Evolutionary conservation across 2,888 invertebrate genomes (phyloP).

Genomic region (Cremastobaeus sp.): DNA sequence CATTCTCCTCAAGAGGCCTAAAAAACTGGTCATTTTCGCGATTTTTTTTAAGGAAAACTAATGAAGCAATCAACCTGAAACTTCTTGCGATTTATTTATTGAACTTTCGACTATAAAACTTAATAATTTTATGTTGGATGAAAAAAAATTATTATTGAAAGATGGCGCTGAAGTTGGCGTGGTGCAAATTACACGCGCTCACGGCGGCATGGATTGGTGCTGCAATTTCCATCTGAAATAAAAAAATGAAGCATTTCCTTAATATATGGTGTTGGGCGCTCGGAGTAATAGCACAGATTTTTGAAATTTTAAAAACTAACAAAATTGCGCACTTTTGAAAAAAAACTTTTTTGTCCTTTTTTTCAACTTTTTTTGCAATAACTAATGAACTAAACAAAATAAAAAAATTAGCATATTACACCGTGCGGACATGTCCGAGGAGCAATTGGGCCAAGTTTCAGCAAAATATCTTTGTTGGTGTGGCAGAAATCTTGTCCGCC

Average conservation of each 20-base stretch:
- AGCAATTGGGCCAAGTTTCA: constrained; percentile 16
- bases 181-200: too few species aligned
- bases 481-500: too few species aligned
- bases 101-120: constrained; percentile 5
- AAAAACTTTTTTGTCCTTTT: constrained; percentile 16
- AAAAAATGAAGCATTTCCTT: too few species aligned
- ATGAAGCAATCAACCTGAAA: constrained; percentile 12
- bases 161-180: too few species aligned
- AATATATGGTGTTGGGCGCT: too few species aligned
- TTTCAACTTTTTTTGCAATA: constrained; percentile 17
- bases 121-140: constrained; percentile 10
- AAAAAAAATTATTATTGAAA: too few species aligned
- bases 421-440: constrained; percentile 20
- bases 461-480: constrained; percentile 14
- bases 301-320: neutral
- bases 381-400: constrained; percentile 14
- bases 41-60: neutral
- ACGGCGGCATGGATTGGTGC: too few species aligned
- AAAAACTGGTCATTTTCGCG: too few species aligned
- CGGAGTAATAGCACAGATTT: neutral
- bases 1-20: neutral
- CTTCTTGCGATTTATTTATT: constrained; percentile 5
- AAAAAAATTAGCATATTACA: constrained; percentile 19
- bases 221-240: too few species aligned
- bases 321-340: constrained; percentile 4